Percentiles rank a stretch among this genome's conserved stretches.
phyloP scores from a whole-genome alignment of 2,113 vertebrate species.

The Chloropsis cyanopogon region DNA sequence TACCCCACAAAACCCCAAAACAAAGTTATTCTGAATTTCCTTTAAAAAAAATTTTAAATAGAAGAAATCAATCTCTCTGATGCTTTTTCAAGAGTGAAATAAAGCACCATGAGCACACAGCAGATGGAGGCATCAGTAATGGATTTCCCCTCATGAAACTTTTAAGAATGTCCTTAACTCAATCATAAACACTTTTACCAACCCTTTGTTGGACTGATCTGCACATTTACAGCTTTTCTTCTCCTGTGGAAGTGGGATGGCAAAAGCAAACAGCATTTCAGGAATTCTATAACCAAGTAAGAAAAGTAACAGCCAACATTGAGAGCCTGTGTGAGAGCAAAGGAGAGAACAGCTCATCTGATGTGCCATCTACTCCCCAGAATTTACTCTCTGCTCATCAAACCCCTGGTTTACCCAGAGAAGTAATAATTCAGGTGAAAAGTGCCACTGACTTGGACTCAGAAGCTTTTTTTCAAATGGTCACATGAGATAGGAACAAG shows the following conservation, averaged over 20 bases:
- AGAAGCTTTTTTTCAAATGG: background rate
- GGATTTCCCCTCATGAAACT: background rate
- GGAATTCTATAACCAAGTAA: background rate
- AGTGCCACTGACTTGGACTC: background rate
- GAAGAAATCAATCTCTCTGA: background rate
- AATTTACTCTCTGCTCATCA: background rate
- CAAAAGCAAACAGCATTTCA: background rate
- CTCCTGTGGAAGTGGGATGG: background rate
- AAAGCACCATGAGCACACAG: background rate
- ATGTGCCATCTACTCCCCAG: background rate
- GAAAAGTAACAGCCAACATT: background rate
- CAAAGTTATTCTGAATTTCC: background rate
- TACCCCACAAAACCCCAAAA: background rate
- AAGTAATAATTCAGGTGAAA: background rate
- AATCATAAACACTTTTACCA: fast-evolving
- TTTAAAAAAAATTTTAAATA: background rate
- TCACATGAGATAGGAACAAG: background rate
- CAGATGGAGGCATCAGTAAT: background rate
- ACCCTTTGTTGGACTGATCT: background rate
- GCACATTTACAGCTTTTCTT: background rate
- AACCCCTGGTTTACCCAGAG: background rate
- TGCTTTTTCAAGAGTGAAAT: background rate
- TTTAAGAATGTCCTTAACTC: background rate
- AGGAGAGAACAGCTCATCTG: background rate
- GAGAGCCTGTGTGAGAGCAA: background rate